phyloP scores from a whole-genome alignment of 2,888 invertebrate genomes.

The Sinotaia quadrata region DNA sequence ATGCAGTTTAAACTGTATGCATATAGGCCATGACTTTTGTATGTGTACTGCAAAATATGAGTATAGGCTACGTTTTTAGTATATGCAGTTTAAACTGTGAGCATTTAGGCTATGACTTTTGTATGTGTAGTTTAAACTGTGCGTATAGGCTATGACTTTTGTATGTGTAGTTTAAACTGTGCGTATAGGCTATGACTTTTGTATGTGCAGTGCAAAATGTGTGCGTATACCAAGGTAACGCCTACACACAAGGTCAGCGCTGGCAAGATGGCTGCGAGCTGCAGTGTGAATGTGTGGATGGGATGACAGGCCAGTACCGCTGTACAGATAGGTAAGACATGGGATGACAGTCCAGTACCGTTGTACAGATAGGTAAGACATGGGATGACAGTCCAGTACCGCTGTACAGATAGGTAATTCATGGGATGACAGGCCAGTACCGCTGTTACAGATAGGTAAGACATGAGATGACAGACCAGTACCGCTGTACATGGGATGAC shows the following conservation, averaged over 20 bases:
- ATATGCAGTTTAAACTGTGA: no score
- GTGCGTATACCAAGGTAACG: constrained; percentile 44
- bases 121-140: no score
- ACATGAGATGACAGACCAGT: constrained; percentile 50
- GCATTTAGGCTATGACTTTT: no score
- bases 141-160: no score
- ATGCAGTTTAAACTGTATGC: no score
- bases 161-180: neutral
- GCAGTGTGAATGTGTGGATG: constrained; percentile 55
- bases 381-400: constrained; percentile 49
- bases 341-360: constrained; percentile 50
- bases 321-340: constrained; percentile 56
- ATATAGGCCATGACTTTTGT: no score
- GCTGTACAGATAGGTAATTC: constrained; percentile 54
- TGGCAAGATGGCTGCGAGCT: constrained; percentile 57
- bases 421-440: constrained; percentile 51
- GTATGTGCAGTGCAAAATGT: constrained; percentile 8
- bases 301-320: constrained; percentile 48
- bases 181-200: neutral
- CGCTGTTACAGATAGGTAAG: constrained; percentile 53
- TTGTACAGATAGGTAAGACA: constrained; percentile 55
- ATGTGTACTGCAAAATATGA: no score
- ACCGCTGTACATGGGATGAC: constrained; percentile 50
- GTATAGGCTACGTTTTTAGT: no score
- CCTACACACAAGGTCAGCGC: constrained; percentile 52